A percentile compares a stretch with the other conserved stretches of the same genome.
These are phyloP conservation scores for Heliconius melpomene DNA, from an alignment of 1,140 invertebrate genomes.

Conservation along the genomic window DNA sequence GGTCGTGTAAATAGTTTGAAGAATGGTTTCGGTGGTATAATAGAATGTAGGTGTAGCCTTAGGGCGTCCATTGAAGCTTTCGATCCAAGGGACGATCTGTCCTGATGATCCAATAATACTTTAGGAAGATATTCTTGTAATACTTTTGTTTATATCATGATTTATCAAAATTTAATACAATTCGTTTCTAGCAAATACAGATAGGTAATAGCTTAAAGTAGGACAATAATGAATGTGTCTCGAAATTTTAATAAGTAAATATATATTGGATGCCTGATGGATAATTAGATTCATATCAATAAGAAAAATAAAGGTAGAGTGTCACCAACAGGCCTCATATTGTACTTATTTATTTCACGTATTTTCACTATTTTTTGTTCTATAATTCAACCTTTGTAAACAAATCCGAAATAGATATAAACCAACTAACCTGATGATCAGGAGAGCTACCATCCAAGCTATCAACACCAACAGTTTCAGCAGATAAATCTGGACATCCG, in stretches of 20 bases:
- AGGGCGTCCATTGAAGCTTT: slow-evolving; percentile 74
- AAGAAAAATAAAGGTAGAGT: too few relatives aligned
- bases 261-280: too few relatives aligned
- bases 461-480: slow-evolving; percentile 72
- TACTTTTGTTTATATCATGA: background rate
- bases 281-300: too few relatives aligned
- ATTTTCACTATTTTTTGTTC: too few relatives aligned
- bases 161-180: too few relatives aligned
- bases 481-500: slow-evolving; percentile 86
- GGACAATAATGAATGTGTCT: too few relatives aligned
- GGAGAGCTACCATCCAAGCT: slow-evolving; percentile 72
- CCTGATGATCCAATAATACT: slow-evolving; percentile 54
- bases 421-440: slow-evolving; percentile 63
- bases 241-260: too few relatives aligned
- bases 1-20: slow-evolving; percentile 84
- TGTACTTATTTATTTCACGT: too few relatives aligned
- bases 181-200: background rate
- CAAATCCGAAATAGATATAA: background rate
- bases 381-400: too few relatives aligned
- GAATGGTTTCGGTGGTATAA: slow-evolving; percentile 77
- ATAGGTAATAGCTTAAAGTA: background rate
- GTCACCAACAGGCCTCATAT: too few relatives aligned
- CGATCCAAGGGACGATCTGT: slow-evolving; percentile 68
- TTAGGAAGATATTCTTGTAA: background rate
- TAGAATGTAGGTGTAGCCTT: slow-evolving; percentile 75